These are phyloP conservation scores for Tamandua tetradactyla DNA, from an alignment of 2,797 vertebrate genomes.

Conservation along the genomic window DNA sequence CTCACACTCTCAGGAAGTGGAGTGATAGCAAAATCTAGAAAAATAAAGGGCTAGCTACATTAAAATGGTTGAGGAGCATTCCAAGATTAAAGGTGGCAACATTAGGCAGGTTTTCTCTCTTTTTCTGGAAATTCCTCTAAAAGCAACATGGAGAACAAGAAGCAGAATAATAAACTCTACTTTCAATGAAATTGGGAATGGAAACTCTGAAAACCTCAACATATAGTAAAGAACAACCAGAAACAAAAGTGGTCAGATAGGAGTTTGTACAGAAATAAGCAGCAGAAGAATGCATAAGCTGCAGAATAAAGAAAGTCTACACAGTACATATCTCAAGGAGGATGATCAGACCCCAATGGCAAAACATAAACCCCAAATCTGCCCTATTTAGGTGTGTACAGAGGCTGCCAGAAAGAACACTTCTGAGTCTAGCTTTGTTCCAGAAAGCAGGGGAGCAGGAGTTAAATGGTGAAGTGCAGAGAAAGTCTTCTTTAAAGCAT, in stretches of 20 bases:
- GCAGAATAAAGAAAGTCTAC: no score
- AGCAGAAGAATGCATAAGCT: no score
- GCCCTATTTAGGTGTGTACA: no score
- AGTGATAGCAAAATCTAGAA: neutral
- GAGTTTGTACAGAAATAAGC: neutral
- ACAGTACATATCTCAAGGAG: rapidly evolving
- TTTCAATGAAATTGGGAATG: neutral
- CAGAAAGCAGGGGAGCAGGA: neutral
- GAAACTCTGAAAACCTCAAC: neutral
- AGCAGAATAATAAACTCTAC: neutral
- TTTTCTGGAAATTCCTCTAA: neutral
- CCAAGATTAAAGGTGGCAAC: neutral
- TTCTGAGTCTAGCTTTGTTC: neutral
- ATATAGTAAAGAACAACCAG: rapidly evolving
- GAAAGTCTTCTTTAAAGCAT: neutral
- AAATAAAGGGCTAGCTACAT: neutral
- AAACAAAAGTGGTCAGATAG: neutral
- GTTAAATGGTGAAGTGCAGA: neutral
- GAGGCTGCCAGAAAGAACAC: neutral
- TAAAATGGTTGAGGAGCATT: neutral
- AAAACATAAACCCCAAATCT: no score
- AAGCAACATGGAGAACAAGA: neutral
- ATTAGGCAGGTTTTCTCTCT: neutral
- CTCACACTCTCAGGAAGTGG: neutral
- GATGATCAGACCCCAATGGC: neutral